Evolutionary conservation across 2,797 vertebrate genomes (phyloP), one percentile per base, ranked within the genome.

Genomic region (Sciaenops ocellatus): DNA sequence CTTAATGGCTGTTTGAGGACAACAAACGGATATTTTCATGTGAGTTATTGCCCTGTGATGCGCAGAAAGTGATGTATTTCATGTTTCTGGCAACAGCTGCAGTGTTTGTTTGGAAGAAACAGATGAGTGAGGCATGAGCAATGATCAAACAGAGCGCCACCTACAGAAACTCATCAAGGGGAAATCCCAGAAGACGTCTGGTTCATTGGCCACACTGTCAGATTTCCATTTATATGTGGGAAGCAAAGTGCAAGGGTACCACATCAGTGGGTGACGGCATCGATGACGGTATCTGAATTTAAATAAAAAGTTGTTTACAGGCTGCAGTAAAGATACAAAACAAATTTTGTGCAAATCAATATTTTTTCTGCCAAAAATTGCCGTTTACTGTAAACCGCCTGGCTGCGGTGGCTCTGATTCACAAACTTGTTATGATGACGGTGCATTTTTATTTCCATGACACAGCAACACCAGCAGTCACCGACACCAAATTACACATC

Each of bases 341-440:
- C 44, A 72, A 68, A 78, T 63, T 62, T 24, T 59, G 69, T 10
- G 57, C 71, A 55, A 68, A 76, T 73, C 60, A 59, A 59, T 73
- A 65, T 57, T 76, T 77, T 30, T 56, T 70, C 28, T 10, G 2
- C 57, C 68, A 64, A 56, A 75, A 71, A 30, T 11, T 1, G 46
- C 71, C 63, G 47, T 54, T 91, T 91, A 84, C 90, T 74, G 85
- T 85, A 92, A 90, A 76, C 79, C 16, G 65, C 79, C 70, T 86
- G 79, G 52, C 68, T 89, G 89, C 0, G 87, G 86, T 85, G 2
- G 28, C 65, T 77, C 81, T 89, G 88, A 88, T 83, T 91, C 90
- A 79, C 44, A 44, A 69, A 85, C 65, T 86, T 80, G 70, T 82
- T 82, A 74, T 63, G 80, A 88, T 90, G 92, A 90, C 54, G 0